Conservation (phyloP, 2,113 vertebrate genomes). For the Podarcis muralis region DNA sequence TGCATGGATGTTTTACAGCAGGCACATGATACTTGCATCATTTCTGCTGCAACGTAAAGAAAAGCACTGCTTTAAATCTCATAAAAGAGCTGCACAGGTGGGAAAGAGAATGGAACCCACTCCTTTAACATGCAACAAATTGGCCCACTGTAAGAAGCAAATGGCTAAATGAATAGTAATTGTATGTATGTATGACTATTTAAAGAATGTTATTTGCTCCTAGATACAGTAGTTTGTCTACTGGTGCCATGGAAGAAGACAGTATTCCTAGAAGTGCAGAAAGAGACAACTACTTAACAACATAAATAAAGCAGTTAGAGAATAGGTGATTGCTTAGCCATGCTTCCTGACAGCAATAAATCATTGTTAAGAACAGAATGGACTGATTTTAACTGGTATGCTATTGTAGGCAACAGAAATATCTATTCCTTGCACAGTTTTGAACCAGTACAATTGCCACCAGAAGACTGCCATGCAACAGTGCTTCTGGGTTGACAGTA, state of each 20-base stretch:
- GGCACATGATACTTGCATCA: neutral
- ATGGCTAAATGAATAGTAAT: neutral
- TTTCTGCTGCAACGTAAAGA: neutral
- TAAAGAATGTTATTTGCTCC: neutral
- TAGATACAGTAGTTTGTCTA: neutral
- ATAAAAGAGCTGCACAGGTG: accelerated
- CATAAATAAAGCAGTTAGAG: neutral
- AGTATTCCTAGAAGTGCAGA: neutral
- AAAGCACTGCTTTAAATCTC: neutral
- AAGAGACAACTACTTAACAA: neutral
- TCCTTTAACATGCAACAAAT: neutral
- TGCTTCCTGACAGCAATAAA: neutral
- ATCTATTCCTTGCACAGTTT: neutral
- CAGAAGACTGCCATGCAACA: neutral
- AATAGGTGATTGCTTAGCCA: neutral
- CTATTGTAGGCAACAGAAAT: neutral
- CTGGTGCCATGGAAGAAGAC: neutral
- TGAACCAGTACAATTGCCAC: neutral
- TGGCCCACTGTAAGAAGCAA: neutral
- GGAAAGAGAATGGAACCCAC: neutral
- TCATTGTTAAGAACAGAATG: neutral
- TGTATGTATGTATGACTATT: neutral
- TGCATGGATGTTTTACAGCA: neutral
- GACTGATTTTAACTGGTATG: neutral
- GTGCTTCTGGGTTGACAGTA: neutral